Evolutionary conservation across 53 echinoderm and acorn worm genomes (phyloP), one percentile per base, ranked within the genome.

Genomic region (Paelopatides confundens): DNA sequence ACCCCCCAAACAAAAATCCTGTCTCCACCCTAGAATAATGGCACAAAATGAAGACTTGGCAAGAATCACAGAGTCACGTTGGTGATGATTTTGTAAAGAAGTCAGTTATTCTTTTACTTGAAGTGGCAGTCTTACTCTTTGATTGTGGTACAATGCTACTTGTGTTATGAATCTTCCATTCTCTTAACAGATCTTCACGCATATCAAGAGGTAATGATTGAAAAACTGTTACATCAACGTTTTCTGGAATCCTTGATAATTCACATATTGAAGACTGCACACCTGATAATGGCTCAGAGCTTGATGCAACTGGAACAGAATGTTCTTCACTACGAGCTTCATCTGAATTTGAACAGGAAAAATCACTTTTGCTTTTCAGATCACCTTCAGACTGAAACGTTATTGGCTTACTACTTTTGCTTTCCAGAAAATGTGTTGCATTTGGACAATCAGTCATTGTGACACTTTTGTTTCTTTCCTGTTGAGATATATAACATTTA

Each of bases 191-290:
- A 49, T 96, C 96, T 43, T 91, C 68, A 35, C 88, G 93, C 63
- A 96, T 64, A 33, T 94, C 89, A 30, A 24, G 15, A 39, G 94
- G 96, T n/a, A 96, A 93, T 7, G 86, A 91, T 21, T 54, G 62
- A 71, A 96, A 96, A 17, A 96, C 94, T 9, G 90, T 81, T 23
- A 67, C 86, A 66, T 96, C 96, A 18, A 96, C 69, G 37, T 92
- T 85, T 30, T 90, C 89, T 13, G 96, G 96, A 4, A 96, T 83
- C 18, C 62, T 76, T 5, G 6, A 13, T 24, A 54, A 36, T 11
- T 62, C 21, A 21, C n/a, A 23, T 26, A n/a, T 48, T 43, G 47
- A 54, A 17, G 53, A 23, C 4, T 18, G 17, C 58, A 4, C 26
- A 3, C 21, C 58, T 6, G 58, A 58, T 21, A 21, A 6, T 6